A percentile compares a stretch with the other conserved stretches of the same genome.
Evolutionary conservation across 2,888 invertebrate species (phyloP).

Genomic region (Orthosia gothica): DNA sequence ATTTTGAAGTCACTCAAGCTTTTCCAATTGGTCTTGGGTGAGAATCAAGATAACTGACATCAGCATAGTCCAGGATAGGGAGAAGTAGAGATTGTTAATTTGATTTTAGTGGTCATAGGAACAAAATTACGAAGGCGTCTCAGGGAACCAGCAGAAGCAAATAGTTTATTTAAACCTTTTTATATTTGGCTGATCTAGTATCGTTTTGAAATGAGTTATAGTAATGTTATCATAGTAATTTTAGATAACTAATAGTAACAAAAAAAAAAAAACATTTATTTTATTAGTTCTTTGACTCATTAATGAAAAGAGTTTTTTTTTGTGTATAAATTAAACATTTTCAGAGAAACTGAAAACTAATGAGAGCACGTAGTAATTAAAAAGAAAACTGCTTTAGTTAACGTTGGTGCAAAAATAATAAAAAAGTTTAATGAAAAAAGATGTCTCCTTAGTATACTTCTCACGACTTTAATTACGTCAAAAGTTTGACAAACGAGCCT

Average conservation of each 20-base stretch:
- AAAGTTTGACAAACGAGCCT: conserved; percentile 76
- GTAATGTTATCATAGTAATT: too few relatives aligned
- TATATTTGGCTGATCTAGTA: too few relatives aligned
- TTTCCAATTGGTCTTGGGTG: too few relatives aligned
- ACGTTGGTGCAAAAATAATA: conserved; percentile 49
- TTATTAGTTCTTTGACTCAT: background rate
- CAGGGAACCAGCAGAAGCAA: too few relatives aligned
- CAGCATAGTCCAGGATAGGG: too few relatives aligned
- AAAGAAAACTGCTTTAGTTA: conserved; percentile 38
- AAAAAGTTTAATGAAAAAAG: conserved; percentile 49
- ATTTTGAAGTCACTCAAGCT: too few relatives aligned
- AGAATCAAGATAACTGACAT: too few relatives aligned
- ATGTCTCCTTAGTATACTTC: conserved; percentile 59
- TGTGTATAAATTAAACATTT: background rate
- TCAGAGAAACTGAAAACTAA: conserved; percentile 18
- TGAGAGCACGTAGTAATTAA: conserved; percentile 39
- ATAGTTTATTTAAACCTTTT: too few relatives aligned
- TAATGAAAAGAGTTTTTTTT: background rate
- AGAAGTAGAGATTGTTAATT: too few relatives aligned
- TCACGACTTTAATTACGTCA: conserved; percentile 66
- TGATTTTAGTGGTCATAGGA: too few relatives aligned
- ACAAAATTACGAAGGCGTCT: too few relatives aligned
- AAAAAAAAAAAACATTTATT: background rate
- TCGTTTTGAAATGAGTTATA: too few relatives aligned
- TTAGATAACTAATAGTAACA: background rate